A percentile compares a stretch with the other conserved stretches of the same genome.
phyloP scores from a whole-genome alignment of 92 coral and sea anemone genomes.

The Porites rus region DNA sequence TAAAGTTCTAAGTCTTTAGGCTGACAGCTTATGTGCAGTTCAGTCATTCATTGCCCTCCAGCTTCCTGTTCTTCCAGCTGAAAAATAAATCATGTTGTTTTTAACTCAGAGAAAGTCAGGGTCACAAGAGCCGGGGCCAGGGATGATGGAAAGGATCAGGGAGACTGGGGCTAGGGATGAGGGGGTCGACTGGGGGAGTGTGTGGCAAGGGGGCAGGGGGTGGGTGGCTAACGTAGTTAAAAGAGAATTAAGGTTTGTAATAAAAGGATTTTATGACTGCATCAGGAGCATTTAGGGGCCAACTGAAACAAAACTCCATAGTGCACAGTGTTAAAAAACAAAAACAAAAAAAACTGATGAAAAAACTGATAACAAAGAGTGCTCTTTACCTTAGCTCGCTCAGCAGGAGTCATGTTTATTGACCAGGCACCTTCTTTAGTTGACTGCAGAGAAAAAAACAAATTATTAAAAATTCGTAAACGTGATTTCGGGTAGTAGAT shows the following conservation, averaged over 20 bases:
- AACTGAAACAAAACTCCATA: too few relatives aligned
- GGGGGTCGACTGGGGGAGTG: background rate
- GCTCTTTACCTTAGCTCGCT: constrained; percentile 18
- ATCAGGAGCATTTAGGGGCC: too few relatives aligned
- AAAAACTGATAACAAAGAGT: too few relatives aligned
- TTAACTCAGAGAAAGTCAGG: too few relatives aligned
- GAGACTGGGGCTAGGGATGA: background rate
- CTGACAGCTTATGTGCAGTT: background rate
- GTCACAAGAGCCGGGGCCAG: too few relatives aligned
- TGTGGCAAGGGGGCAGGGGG: background rate
- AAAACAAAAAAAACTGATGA: too few relatives aligned
- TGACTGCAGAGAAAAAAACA: background rate
- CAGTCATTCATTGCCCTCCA: background rate
- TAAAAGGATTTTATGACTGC: too few relatives aligned
- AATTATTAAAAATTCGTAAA: too few relatives aligned
- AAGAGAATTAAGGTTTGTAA: too few relatives aligned
- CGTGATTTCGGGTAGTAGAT: background rate
- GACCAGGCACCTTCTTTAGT: constrained; percentile 26
- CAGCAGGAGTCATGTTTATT: constrained; percentile 31
- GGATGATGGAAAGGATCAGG: background rate
- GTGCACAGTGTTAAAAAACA: background rate
- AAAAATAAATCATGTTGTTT: background rate
- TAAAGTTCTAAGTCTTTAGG: too few relatives aligned
- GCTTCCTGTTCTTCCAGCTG: constrained; percentile 17
- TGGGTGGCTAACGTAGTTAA: background rate